Percentiles rank a stretch among this genome's conserved stretches.
phyloP scores from a whole-genome alignment of 2,797 vertebrate genomes.

The Heterohyrax brucei region DNA sequence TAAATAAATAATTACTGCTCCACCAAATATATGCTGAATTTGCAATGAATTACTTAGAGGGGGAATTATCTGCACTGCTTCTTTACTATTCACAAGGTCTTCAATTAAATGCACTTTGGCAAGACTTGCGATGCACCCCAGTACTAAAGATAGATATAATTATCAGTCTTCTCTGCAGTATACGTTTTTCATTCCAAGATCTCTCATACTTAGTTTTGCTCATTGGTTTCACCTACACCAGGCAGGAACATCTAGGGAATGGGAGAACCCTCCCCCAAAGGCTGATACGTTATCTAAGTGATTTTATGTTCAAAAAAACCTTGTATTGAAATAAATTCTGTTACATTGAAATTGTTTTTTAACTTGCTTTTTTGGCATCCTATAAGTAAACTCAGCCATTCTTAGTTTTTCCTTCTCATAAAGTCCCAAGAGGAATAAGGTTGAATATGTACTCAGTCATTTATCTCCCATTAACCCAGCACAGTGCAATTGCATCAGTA shows the following conservation, averaged over 20 bases:
- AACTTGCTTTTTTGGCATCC: slow-evolving; percentile 8
- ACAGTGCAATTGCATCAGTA: not conserved
- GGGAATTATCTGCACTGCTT: not conserved
- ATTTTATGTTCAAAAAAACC: not conserved
- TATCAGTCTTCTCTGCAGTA: not conserved
- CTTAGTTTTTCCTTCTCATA: slow-evolving; percentile 27
- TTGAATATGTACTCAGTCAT: not conserved
- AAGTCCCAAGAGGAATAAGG: slow-evolving; percentile 53
- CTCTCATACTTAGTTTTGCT: not conserved
- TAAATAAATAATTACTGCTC: not conserved
- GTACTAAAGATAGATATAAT: not conserved
- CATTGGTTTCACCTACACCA: not conserved
- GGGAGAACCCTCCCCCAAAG: not conserved
- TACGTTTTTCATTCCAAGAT: not conserved
- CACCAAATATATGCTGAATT: not conserved
- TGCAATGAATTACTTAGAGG: not conserved
- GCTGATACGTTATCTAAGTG: not conserved
- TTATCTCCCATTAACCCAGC: not conserved
- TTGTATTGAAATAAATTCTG: not conserved
- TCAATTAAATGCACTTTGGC: slow-evolving; percentile 46
- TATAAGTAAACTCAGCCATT: not conserved
- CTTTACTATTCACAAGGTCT: not conserved
- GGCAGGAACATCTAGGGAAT: not conserved
- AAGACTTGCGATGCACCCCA: not conserved
- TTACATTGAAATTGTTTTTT: not conserved